These are phyloP conservation scores for Cavia aperea DNA, from an alignment of 2,113 vertebrate species.

Conservation along the genomic window DNA sequence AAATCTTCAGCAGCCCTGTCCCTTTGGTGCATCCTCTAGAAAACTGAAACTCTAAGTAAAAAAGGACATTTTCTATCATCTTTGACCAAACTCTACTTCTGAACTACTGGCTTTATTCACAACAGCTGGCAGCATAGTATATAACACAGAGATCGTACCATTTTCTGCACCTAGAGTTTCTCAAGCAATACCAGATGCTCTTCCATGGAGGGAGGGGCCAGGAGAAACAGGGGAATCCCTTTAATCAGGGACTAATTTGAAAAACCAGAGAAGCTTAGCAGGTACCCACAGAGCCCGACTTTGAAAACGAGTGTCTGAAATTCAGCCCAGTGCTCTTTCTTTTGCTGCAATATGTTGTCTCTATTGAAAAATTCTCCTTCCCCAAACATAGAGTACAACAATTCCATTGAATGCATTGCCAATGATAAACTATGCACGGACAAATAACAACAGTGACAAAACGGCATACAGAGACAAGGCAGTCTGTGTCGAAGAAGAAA, in stretches of 20 bases:
- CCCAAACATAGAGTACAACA: conserved; percentile 63
- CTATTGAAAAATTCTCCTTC: conserved; percentile 61
- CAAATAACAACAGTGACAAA: conserved; percentile 72
- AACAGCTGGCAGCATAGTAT: not conserved
- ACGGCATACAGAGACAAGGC: conserved; percentile 62
- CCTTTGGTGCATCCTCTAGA: not conserved
- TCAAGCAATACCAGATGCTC: not conserved
- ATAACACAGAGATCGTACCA: not conserved
- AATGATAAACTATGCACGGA: conserved; percentile 67
- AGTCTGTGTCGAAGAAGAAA: conserved; percentile 70
- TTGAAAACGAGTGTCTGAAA: conserved; percentile 51
- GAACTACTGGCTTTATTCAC: conserved; percentile 9
- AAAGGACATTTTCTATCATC: not conserved
- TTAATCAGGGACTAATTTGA: not conserved
- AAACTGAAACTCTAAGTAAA: not conserved
- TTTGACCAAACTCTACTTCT: conserved; percentile 1
- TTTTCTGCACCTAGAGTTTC: not conserved
- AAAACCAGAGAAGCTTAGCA: not conserved
- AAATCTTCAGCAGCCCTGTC: not conserved
- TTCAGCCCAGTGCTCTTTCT: conserved; percentile 50
- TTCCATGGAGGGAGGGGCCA: not conserved
- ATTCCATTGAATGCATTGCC: conserved; percentile 62
- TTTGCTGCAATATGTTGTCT: conserved; percentile 51
- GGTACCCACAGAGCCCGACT: not conserved
- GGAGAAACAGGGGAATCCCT: not conserved